Conservation (phyloP, 2,797 vertebrate genomes). For the Anabacerthia variegaticeps region DNA sequence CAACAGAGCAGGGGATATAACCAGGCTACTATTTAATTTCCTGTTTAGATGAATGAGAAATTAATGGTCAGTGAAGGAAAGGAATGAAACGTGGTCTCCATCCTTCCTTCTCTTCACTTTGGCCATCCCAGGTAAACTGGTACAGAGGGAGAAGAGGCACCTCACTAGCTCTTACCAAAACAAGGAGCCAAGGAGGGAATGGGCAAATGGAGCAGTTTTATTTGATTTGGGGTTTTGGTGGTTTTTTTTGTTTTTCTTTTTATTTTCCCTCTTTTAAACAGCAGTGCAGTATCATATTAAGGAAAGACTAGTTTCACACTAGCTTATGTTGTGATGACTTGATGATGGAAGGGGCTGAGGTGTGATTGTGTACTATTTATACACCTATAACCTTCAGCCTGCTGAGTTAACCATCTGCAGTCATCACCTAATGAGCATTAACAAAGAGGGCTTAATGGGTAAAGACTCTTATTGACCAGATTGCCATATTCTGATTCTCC, state of each 20-base stretch:
- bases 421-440: not conserved
- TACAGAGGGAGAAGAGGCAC: not conserved
- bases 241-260: rapidly evolving
- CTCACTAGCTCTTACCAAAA: not conserved
- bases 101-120: not conserved
- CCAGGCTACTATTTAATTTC: not conserved
- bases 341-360: not conserved
- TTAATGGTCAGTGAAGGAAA: not conserved
- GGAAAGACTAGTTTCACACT: not conserved
- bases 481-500: not conserved
- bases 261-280: not conserved
- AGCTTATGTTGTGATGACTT: not conserved
- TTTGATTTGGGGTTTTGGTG: not conserved
- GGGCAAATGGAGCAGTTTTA: not conserved
- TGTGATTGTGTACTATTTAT: not conserved
- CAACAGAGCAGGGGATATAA: not conserved
- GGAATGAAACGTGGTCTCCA: not conserved
- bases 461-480: not conserved
- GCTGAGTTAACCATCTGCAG: constrained; percentile 24
- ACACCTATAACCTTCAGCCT: not conserved
- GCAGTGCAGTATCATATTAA: not conserved
- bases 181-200: not conserved
- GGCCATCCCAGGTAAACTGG: not conserved
- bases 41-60: not conserved
- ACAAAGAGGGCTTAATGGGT: not conserved